Conservation (phyloP, 2,797 vertebrate species). For the Amblyraja radiata region DNA sequence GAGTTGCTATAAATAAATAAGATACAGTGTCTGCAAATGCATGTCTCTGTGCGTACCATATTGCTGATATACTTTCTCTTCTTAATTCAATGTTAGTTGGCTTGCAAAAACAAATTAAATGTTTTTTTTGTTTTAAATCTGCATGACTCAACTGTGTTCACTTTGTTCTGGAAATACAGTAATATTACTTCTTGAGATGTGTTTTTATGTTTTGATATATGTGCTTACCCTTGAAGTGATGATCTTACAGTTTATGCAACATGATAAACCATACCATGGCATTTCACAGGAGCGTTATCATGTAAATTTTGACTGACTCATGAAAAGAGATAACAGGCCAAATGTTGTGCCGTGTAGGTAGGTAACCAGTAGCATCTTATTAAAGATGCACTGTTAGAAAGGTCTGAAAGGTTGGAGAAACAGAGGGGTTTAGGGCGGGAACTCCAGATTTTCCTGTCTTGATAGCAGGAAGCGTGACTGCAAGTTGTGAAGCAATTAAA, state of each 20-base stretch:
- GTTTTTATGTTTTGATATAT: background rate
- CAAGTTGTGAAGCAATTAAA: background rate
- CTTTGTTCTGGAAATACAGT: background rate
- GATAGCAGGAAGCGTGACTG: background rate
- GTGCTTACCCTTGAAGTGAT: background rate
- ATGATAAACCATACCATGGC: background rate
- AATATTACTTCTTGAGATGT: background rate
- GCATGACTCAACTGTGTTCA: slow-evolving; percentile 9
- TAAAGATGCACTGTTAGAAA: no score
- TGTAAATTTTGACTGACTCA: background rate
- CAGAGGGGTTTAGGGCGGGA: background rate
- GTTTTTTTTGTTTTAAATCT: slow-evolving; percentile 8
- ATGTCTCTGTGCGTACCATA: background rate
- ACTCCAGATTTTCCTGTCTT: background rate
- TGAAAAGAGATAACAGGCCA: background rate
- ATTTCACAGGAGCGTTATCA: background rate
- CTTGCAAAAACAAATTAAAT: background rate
- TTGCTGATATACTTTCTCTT: background rate
- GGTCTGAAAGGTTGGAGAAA: no score
- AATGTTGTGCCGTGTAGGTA: background rate
- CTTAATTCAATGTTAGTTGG: background rate
- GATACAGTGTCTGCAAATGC: background rate
- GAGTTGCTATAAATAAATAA: background rate
- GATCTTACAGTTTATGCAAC: background rate
- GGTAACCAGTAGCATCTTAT: background rate